phyloP scores from a whole-genome alignment of 2,113 vertebrate genomes.

The Xyliphius kryptos region DNA sequence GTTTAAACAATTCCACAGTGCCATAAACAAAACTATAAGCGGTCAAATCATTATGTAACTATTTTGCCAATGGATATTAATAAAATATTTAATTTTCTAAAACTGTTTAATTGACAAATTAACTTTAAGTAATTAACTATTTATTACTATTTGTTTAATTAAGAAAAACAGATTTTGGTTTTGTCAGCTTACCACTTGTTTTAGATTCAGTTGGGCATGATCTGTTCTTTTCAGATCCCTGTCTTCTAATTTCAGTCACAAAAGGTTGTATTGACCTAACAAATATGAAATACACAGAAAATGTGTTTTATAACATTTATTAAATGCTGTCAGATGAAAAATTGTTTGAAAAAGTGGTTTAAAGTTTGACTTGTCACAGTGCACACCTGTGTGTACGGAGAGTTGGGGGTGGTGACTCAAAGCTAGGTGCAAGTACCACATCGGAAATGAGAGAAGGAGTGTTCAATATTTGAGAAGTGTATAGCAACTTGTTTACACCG shows the following conservation, averaged over 20 bases:
- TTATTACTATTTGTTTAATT: no score
- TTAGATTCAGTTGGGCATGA: slow-evolving; percentile 21
- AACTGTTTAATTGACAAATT: no score
- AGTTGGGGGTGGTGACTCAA: slow-evolving; percentile 47
- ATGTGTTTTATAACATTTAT: no score
- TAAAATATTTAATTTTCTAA: no score
- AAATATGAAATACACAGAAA: neutral
- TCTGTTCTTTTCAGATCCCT: slow-evolving; percentile 15
- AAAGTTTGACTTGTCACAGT: neutral
- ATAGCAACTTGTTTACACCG: slow-evolving; percentile 62
- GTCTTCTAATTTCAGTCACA: slow-evolving; percentile 23
- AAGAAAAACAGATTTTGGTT: no score
- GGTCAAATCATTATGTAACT: no score
- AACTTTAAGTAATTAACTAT: no score
- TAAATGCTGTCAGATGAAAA: neutral
- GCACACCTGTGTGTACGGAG: slow-evolving; percentile 64
- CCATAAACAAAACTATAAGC: no score
- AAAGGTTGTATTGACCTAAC: slow-evolving; percentile 30
- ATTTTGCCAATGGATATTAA: no score
- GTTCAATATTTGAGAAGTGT: slow-evolving; percentile 69
- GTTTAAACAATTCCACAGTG: no score
- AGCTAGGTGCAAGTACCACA: slow-evolving; percentile 40
- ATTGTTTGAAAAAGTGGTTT: neutral
- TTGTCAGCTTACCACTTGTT: slow-evolving; percentile 24
- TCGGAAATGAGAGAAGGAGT: slow-evolving; percentile 67